Percentiles rank a stretch among this genome's conserved stretches.
Evolutionary conservation across 2,113 vertebrate species (phyloP).

Genomic region (Daphoenositta chrysoptera): DNA sequence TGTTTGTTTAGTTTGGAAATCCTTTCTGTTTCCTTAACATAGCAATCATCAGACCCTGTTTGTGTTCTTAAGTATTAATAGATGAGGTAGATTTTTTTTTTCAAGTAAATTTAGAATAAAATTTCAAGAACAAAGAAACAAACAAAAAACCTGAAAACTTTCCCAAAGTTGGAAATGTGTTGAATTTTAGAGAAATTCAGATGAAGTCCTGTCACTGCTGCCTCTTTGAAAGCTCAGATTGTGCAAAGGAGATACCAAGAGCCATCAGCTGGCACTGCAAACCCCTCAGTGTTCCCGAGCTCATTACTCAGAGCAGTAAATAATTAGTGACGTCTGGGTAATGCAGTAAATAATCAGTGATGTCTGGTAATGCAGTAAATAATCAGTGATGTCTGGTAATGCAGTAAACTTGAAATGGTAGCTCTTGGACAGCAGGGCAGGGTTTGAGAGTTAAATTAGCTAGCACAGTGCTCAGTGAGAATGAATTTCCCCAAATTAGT

Average conservation of each 20-base stretch:
- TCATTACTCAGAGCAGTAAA: background rate
- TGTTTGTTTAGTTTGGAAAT: background rate
- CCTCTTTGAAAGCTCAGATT: background rate
- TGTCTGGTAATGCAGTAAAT: background rate
- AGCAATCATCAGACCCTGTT: background rate
- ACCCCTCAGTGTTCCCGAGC: too few species aligned
- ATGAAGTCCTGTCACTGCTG: background rate
- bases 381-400: background rate
- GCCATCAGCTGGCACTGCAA: background rate
- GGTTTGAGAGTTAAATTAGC: background rate
- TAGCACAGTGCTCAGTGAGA: background rate
- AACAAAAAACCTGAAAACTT: background rate
- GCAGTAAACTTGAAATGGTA: background rate
- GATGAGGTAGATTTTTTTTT: background rate
- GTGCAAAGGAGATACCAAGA: background rate
- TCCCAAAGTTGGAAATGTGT: background rate
- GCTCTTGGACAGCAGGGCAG: background rate
- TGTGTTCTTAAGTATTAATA: background rate
- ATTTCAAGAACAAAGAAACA: background rate
- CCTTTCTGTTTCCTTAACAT: background rate
- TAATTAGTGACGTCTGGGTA: background rate
- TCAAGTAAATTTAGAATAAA: background rate
- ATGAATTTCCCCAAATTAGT: background rate
- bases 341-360: background rate
- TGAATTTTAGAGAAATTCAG: background rate